Percentiles rank a stretch among this genome's conserved stretches.
phyloP scores from a whole-genome alignment of 2,113 vertebrate species.

The Oryzias curvinotus region DNA sequence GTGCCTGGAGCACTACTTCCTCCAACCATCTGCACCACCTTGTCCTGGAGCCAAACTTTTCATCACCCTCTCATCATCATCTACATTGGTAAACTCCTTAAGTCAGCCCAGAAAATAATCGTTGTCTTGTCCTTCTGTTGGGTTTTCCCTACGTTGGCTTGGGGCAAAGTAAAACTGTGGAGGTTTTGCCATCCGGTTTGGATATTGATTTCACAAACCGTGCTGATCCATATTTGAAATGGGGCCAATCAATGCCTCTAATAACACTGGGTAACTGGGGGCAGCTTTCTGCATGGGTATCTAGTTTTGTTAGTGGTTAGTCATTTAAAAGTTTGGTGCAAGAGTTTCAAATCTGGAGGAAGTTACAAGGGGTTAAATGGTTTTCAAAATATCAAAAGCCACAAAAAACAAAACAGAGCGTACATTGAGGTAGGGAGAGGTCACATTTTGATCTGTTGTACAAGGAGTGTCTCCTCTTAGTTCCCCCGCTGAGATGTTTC shows the following conservation, averaged over 20 bases:
- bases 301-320: constrained; percentile 28
- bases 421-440: constrained; percentile 5
- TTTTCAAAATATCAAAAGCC: constrained; percentile 5
- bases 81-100: background rate
- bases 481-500: constrained; percentile 44
- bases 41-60: background rate
- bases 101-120: background rate
- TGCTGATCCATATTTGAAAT: constrained; percentile 60
- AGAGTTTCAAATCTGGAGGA: background rate
- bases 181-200: constrained; percentile 26
- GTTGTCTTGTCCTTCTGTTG: background rate
- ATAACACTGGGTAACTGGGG: constrained; percentile 34
- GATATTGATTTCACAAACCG: constrained; percentile 22
- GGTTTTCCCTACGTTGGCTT: background rate
- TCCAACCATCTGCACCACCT: background rate
- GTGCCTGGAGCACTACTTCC: background rate
- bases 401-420: constrained; percentile 7
- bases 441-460: constrained; percentile 18
- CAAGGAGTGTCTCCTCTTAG: constrained; percentile 48
- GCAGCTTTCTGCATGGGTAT: constrained; percentile 39
- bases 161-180: constrained; percentile 2
- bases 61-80: background rate
- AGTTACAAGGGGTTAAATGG: background rate
- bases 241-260: constrained; percentile 63
- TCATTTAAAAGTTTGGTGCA: background rate